Percentiles rank a stretch among this genome's conserved stretches.
Evolutionary conservation across 2,113 vertebrate species (phyloP).

Genomic region (Glareola pratincola): DNA sequence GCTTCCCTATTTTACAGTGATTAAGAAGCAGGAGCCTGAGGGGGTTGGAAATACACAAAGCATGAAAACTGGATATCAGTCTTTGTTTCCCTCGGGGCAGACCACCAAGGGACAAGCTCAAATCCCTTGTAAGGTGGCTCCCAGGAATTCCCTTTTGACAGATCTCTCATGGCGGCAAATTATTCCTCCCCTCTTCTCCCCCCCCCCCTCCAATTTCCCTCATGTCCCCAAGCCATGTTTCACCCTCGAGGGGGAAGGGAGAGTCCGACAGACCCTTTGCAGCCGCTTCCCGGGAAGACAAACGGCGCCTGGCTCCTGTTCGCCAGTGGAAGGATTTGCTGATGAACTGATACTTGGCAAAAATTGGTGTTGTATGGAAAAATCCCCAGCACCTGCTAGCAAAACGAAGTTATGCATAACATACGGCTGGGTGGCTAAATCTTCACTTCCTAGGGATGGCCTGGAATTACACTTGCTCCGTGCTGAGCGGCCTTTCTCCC

Average conservation of each 20-base stretch:
- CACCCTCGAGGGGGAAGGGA: neutral
- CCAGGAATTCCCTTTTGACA: conserved; percentile 46
- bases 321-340: conserved; percentile 50
- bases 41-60: neutral
- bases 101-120: conserved; percentile 46
- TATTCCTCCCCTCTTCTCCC: neutral
- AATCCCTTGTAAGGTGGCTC: conserved; percentile 36
- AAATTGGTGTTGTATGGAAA: conserved; percentile 71
- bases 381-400: conserved; percentile 68
- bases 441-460: conserved; percentile 53
- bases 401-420: conserved; percentile 67
- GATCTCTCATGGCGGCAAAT: conserved; percentile 25
- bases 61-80: neutral
- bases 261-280: conserved; percentile 40
- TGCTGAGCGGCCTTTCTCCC: conserved; percentile 50
- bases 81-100: conserved; percentile 37
- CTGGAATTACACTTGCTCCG: conserved; percentile 60
- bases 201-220: neutral
- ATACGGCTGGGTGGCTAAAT: conserved; percentile 42
- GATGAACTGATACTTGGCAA: conserved; percentile 70
- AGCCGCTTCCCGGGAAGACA: neutral
- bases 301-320: conserved; percentile 6
- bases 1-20: neutral
- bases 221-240: neutral
- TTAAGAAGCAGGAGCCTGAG: neutral